Conservation (phyloP, 2,797 vertebrate species). For the Sebastes kiyomatsui region DNA sequence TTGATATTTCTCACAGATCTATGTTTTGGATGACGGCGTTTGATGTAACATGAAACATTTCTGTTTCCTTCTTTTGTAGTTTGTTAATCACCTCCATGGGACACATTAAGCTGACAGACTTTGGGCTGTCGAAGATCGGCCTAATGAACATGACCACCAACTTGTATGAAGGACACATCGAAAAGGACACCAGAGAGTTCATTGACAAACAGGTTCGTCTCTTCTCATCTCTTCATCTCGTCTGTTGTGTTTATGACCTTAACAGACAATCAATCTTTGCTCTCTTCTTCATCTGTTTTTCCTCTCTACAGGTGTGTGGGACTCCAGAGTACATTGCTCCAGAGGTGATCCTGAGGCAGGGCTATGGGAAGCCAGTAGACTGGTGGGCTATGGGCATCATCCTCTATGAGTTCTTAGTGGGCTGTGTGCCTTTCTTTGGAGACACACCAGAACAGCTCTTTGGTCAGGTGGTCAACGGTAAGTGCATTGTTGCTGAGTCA, state of each 20-base stretch:
- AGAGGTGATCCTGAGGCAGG: constrained; percentile 93
- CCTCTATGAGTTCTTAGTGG: constrained; percentile 94
- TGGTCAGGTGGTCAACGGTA: constrained; percentile 95
- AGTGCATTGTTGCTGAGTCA: background rate
- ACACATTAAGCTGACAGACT: constrained; percentile 96
- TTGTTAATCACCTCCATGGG: constrained; percentile 95
- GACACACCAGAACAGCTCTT: constrained; percentile 95
- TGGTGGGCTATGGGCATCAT: constrained; percentile 98
- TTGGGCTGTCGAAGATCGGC: constrained; percentile 93
- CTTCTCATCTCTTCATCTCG: background rate
- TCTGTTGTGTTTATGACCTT: background rate
- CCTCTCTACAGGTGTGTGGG: constrained; percentile 87
- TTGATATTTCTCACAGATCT: constrained; percentile 23
- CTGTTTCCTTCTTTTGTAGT: constrained; percentile 71
- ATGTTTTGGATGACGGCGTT: background rate
- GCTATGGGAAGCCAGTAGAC: constrained; percentile 95
- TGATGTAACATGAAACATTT: constrained; percentile 35
- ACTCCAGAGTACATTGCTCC: constrained; percentile 96
- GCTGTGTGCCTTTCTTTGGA: constrained; percentile 95
- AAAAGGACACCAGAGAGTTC: constrained; percentile 94
- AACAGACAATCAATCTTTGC: background rate
- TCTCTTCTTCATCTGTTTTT: background rate
- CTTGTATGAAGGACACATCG: constrained; percentile 94
- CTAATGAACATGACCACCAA: constrained; percentile 98
- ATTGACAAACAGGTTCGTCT: constrained; percentile 90